Conservation (phyloP, 2,113 vertebrate genomes). For the Zosterops lateralis region DNA sequence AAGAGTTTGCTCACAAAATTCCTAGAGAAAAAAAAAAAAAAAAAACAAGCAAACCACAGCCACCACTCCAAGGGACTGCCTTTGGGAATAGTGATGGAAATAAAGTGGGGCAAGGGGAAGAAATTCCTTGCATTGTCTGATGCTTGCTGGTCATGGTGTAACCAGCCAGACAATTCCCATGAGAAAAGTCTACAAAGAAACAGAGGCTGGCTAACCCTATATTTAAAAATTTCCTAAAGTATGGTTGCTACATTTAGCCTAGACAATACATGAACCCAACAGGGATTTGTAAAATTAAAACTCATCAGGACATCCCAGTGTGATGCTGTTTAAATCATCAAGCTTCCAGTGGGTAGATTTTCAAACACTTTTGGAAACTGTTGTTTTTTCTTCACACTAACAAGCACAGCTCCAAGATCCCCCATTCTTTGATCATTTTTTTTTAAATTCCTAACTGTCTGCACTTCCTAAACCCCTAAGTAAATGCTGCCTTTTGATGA, state of each 20-base stretch:
- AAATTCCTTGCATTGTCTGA: neutral
- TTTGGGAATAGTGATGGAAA: neutral
- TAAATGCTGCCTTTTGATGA: neutral
- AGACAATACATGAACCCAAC: neutral
- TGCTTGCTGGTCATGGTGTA: neutral
- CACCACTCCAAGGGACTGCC: neutral
- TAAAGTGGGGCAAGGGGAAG: neutral
- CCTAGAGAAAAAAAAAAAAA: neutral
- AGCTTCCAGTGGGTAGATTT: neutral
- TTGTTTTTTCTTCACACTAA: neutral
- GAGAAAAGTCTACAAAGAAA: constrained; percentile 20
- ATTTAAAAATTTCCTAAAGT: neutral
- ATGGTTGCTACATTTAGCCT: neutral
- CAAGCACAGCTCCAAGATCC: neutral
- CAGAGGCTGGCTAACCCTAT: neutral
- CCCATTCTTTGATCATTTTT: neutral
- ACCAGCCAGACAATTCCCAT: constrained; percentile 5
- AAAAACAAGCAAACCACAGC: neutral
- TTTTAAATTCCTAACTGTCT: neutral
- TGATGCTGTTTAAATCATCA: neutral
- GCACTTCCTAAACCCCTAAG: neutral
- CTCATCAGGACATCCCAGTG: neutral
- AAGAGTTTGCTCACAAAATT: neutral
- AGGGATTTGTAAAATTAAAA: neutral
- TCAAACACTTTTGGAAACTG: neutral